Base-by-base conservation (phyloP, 35 echinoderm and acorn worm genomes). In the Eucidaris tribuloides region DNA sequence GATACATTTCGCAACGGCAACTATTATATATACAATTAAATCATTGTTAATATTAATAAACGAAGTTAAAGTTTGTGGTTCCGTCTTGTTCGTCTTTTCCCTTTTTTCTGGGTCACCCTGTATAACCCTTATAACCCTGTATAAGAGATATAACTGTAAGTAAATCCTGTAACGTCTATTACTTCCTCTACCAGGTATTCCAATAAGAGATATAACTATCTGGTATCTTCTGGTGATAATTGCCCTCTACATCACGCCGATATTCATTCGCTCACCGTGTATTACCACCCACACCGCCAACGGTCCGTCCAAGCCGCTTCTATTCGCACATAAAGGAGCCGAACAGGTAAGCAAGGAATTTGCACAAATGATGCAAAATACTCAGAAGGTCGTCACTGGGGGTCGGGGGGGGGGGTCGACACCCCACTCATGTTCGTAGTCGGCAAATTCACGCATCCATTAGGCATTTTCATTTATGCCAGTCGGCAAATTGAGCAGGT, bases 221-320 rank as follows among this genome's bases (percentile, higher is more conserved):
- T 94, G 92, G 92, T 94, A 94, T 65, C 90, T 90, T 60, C 61
- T 94, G 3, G 59, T 84, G 0, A 43, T 94, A 3, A 20, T 85
- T 18, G 82, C 23, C 2, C 54, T 94, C 2, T 94, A 94, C 64
- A 43, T 86, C 18, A 60, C 61, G n/a, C 92, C 92, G 39, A 74
- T 94, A 32, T 90, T 94, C 68, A 94, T 94, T 45, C 71, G 74
- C 30, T 90, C 92, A 27, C 92, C 92, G 7, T 94, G 92, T 64
- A 79, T 94, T 39, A 31, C 90, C n/a, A 65, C 84, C 14, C 78
- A 88, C n/a, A 4, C 35, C 9, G 87, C 85, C n/a, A 62, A 89
- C 19, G 49, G 81, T 28, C 68, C 92, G 2, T 20, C 62, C 3
- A 94, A 94, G 43, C 92, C 92, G 1, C 62, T 65, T 31, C 76